A percentile compares a stretch with the other conserved stretches of the same genome.
phyloP scores from a whole-genome alignment of 2,113 vertebrate genomes.

The Atherinomorus stipes region DNA sequence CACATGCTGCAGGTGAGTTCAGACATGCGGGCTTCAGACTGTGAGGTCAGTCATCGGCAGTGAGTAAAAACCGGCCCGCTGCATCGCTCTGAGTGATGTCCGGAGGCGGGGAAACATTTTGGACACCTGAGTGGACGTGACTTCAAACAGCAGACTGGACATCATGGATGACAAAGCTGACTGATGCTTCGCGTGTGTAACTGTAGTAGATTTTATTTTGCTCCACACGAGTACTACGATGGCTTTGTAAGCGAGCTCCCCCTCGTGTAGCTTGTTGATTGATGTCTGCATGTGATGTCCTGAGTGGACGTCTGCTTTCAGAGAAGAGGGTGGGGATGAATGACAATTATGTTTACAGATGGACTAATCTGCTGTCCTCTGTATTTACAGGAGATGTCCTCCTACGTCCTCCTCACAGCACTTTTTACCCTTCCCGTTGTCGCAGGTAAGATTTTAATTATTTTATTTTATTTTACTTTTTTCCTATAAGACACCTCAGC shows the following conservation, averaged over 20 bases:
- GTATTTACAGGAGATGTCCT: conserved; percentile 61
- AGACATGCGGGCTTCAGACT: background rate
- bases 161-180: background rate
- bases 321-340: conserved; percentile 27
- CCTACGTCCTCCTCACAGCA: conserved; percentile 37
- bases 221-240: background rate
- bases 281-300: conserved; percentile 8
- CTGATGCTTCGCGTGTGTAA: background rate
- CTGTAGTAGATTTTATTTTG: background rate
- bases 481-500: no score
- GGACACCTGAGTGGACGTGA: conserved; percentile 48
- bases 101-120: conserved; percentile 14
- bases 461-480: background rate
- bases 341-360: conserved; percentile 35
- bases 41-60: background rate
- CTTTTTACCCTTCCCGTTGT: conserved; percentile 45
- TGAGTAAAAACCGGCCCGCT: background rate
- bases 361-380: conserved; percentile 14
- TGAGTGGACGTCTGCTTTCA: conserved; percentile 21
- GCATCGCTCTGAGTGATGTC: background rate
- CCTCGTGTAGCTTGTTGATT: conserved; percentile 21
- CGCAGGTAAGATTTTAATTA: conserved; percentile 49
- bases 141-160: conserved; percentile 8
- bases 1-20: conserved; percentile 57
- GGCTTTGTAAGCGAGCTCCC: background rate